Evolutionary conservation across 2,888 invertebrate genomes (phyloP).

Genomic region (Phortica okadai): DNA sequence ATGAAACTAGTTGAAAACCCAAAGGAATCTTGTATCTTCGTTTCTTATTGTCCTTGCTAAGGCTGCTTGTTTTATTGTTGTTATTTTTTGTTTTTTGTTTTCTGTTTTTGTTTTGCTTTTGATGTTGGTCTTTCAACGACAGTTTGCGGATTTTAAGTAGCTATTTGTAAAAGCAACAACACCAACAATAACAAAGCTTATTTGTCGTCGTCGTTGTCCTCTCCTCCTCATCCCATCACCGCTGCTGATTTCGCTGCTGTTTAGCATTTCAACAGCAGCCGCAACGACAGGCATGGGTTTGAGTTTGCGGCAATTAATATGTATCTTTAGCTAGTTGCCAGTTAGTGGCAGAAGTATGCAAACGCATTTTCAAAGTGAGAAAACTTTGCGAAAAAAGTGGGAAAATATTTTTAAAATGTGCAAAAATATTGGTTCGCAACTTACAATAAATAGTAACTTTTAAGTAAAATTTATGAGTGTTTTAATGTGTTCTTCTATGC

Average conservation of each 20-base stretch:
- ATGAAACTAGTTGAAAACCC: slow-evolving; percentile 15
- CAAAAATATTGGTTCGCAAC: too few species aligned
- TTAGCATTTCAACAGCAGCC: slow-evolving; percentile 4
- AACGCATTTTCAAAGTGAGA: too few species aligned
- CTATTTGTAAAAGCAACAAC: slow-evolving; percentile 52
- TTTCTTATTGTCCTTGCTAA: slow-evolving; percentile 16
- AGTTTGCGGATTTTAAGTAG: slow-evolving; percentile 44
- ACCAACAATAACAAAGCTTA: slow-evolving; percentile 18
- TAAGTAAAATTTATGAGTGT: neutral
- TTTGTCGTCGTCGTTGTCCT: neutral
- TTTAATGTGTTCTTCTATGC: neutral
- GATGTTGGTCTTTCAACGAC: slow-evolving; percentile 25
- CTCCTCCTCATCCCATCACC: neutral
- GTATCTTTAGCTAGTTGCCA: slow-evolving; percentile 59
- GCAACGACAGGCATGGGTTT: neutral
- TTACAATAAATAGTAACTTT: neutral
- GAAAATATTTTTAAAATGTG: too few species aligned
- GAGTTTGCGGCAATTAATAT: slow-evolving; percentile 63
- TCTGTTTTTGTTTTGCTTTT: neutral
- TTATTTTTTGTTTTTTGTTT: neutral
- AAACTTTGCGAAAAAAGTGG: too few species aligned
- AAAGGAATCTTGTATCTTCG: slow-evolving; percentile 22
- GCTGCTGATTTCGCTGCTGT: neutral
- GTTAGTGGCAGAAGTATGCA: neutral
- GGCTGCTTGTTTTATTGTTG: neutral